Conservation (phyloP, 2,113 vertebrate species). For the Jacana jacana region DNA sequence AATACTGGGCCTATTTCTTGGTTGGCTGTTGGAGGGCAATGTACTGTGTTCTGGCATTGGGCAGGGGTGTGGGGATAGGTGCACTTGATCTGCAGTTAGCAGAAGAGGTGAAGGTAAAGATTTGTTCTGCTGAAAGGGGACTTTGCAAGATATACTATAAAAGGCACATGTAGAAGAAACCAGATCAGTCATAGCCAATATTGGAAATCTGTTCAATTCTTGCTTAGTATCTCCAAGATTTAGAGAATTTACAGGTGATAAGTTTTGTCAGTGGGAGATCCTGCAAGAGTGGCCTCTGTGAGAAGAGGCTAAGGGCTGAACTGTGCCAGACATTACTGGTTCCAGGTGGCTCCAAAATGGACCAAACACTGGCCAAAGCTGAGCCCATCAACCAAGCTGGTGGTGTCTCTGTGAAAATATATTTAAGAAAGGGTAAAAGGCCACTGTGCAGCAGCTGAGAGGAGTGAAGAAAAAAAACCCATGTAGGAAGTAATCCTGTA, state of each 20-base stretch:
- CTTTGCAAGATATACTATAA: background rate
- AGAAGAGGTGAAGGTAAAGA: background rate
- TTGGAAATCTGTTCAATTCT: background rate
- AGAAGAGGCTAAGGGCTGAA: background rate
- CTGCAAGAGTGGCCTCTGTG: background rate
- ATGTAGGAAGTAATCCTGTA: background rate
- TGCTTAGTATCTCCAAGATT: background rate
- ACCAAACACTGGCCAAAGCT: background rate
- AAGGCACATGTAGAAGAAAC: background rate
- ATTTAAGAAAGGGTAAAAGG: background rate
- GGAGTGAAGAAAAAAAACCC: background rate
- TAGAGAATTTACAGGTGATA: background rate
- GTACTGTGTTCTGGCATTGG: background rate
- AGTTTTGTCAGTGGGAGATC: background rate
- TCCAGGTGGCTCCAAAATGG: background rate
- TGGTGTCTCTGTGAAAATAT: background rate
- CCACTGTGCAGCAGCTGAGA: background rate
- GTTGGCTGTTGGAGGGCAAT: background rate
- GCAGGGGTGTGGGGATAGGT: background rate
- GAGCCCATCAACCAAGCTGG: background rate
- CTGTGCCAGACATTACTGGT: rapidly evolving
- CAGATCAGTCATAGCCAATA: background rate
- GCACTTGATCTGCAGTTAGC: background rate
- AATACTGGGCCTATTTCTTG: background rate
- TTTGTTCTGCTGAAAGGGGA: background rate